A percentile compares a stretch with the other conserved stretches of the same genome.
Evolutionary conservation across 2,888 invertebrate genomes (phyloP).

Genomic region (Oligia fasciuncula): DNA sequence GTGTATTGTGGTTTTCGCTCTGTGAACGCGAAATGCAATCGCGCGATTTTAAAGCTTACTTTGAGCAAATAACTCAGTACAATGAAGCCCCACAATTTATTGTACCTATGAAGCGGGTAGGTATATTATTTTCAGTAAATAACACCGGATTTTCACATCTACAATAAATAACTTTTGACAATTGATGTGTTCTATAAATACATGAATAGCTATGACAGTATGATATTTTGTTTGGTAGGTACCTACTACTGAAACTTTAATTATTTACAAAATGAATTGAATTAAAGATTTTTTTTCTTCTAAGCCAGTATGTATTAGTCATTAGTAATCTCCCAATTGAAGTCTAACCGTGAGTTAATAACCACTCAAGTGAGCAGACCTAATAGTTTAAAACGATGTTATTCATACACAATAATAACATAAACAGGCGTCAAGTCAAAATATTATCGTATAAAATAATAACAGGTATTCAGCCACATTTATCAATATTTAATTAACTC

Average conservation of each 20-base stretch:
- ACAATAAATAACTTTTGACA: slow-evolving; percentile 16
- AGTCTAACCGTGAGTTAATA: background rate
- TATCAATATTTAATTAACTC: background rate
- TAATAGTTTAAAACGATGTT: background rate
- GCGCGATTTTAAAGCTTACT: slow-evolving; percentile 32
- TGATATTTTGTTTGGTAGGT: background rate
- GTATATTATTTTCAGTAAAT: slow-evolving; percentile 41
- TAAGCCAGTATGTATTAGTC: background rate
- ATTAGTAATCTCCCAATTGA: background rate
- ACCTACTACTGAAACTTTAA: background rate
- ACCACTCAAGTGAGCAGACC: background rate
- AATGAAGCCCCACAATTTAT: slow-evolving; percentile 31
- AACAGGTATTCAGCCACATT: background rate
- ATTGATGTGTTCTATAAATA: background rate
- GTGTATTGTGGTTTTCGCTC: slow-evolving; percentile 11
- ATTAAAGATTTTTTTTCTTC: background rate
- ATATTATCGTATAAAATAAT: background rate
- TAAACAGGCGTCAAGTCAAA: background rate
- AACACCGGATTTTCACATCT: slow-evolving; percentile 3
- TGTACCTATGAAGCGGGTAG: slow-evolving; percentile 12
- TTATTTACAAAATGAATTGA: too few relatives aligned
- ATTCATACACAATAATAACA: background rate
- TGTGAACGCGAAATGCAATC: slow-evolving; percentile 27
- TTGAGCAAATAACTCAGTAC: slow-evolving; percentile 34
- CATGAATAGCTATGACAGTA: background rate